These are phyloP conservation scores for Dolichallabes microphthalmus DNA, from an alignment of 2,113 vertebrate genomes.

Conservation along the genomic window DNA sequence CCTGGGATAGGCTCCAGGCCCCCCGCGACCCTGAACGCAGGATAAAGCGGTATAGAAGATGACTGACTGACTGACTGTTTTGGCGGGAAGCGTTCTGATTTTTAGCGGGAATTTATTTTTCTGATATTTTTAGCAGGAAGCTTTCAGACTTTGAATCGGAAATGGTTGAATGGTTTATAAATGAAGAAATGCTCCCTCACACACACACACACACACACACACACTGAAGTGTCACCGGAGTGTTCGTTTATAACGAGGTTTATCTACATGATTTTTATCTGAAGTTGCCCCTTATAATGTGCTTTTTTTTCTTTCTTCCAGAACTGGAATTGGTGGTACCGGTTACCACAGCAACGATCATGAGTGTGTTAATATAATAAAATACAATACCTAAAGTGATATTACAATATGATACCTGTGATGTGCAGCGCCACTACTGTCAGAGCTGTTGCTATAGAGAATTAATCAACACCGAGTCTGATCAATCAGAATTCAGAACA, in stretches of 20 bases:
- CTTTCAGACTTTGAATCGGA: not conserved
- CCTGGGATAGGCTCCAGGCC: too few relatives aligned
- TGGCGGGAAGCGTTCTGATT: not conserved
- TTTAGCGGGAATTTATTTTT: too few relatives aligned
- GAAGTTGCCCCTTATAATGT: not conserved
- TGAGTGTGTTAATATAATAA: not conserved
- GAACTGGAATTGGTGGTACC: not conserved
- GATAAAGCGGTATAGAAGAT: too few relatives aligned
- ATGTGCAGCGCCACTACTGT: not conserved
- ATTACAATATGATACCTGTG: not conserved
- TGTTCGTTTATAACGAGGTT: not conserved
- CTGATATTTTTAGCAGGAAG: not conserved
- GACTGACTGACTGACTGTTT: too few relatives aligned
- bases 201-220: too few relatives aligned
- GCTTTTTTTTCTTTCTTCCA: too few relatives aligned
- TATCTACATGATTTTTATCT: not conserved
- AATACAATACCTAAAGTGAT: too few relatives aligned
- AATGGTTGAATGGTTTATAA: not conserved
- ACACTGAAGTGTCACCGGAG: too few relatives aligned
- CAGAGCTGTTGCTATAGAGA: not conserved
- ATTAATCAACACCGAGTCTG: not conserved
- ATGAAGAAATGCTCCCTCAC: not conserved
- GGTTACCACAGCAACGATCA: not conserved
- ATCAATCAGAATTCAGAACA: not conserved
- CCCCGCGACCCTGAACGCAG: too few relatives aligned